Evolutionary conservation across 53 echinoderm and acorn worm genomes (phyloP), one percentile per base, ranked within the genome.

Genomic region (Holothuria scabra): DNA sequence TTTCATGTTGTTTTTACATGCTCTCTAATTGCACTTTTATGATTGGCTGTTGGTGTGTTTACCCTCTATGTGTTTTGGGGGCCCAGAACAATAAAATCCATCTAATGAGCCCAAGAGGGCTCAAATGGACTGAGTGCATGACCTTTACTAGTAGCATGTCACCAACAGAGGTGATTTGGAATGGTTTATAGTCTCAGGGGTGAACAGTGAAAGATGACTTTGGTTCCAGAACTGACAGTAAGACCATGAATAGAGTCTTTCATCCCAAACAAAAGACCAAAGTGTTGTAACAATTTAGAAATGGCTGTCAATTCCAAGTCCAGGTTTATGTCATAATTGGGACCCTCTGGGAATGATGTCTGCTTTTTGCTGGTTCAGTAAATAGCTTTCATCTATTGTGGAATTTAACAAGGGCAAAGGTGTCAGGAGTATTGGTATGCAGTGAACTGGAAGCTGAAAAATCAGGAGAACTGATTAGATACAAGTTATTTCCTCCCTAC

Each of bases 321-420:
- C 71, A 71, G 71, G 71, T 71, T 71, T 71, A 38, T 71, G 71
- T 71, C 71, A 71, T 41, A 38, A 71, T 71, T 44, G 71, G 71
- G 71, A 41, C 71, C 71, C 71, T 71, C 71, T 31, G 71, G 71
- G 71, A 71, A 41, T 48, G 21, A 0, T 66, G 20, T 28, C 31
- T 30, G 32, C 21, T 31, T 66, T n/a, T 30, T 19, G 5, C 67
- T 13, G 67, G 26, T 20, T 66, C 67, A 66, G 14, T 28, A 66
- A 66, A 66, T 66, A 12, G 67, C 67, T 33, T 66, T 66, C 11
- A 66, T 21, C 31, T 18, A 34, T 34, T 30, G 32, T 33, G 67
- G 20, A 20, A 66, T 66, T 66, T 66, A 12, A 33, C 67, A 66
- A 29, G 35, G 67, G 31, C 67, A 66, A 66, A 64, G 65, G 65